Evolutionary conservation across 2,113 vertebrate genomes (phyloP).

Genomic region (Corythoichthys haematopterus): DNA sequence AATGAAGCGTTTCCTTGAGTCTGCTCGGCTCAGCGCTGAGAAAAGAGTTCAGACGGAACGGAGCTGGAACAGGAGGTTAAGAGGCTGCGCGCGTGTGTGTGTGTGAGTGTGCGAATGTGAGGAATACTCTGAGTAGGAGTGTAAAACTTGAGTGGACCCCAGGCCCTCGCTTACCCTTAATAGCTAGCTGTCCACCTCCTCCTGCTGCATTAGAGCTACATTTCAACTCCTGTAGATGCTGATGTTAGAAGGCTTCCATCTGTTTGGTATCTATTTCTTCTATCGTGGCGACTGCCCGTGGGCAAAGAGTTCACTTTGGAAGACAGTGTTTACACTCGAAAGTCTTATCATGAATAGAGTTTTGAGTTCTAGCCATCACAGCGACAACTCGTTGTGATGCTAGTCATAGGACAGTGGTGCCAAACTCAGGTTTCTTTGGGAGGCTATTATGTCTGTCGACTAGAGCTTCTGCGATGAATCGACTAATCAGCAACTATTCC

Average conservation of each 20-base stretch:
- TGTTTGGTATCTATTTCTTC: slow-evolving; percentile 63
- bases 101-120: slow-evolving; percentile 16
- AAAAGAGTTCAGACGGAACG: slow-evolving; percentile 66
- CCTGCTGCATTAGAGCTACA: slow-evolving; percentile 63
- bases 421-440: no score
- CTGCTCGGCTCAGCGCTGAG: slow-evolving; percentile 66
- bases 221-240: slow-evolving; percentile 29
- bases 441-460: no score
- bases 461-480: no score
- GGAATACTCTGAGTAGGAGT: slow-evolving; percentile 54
- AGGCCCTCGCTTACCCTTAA: slow-evolving; percentile 69
- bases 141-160: slow-evolving; percentile 70
- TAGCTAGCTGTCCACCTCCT: slow-evolving; percentile 66
- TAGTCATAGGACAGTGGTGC: no score
- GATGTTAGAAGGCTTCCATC: slow-evolving; percentile 25
- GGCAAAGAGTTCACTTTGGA: no score
- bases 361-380: no score
- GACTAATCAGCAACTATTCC: no score
- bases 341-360: no score
- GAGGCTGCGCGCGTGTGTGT: slow-evolving; percentile 38
- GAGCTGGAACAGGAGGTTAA: slow-evolving; percentile 49
- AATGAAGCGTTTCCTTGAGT: slow-evolving; percentile 72
- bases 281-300: background rate
- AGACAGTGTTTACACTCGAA: no score
- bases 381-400: no score